phyloP scores from a whole-genome alignment of 2,797 vertebrate genomes.

The Cynodonichthys magdalenae region DNA sequence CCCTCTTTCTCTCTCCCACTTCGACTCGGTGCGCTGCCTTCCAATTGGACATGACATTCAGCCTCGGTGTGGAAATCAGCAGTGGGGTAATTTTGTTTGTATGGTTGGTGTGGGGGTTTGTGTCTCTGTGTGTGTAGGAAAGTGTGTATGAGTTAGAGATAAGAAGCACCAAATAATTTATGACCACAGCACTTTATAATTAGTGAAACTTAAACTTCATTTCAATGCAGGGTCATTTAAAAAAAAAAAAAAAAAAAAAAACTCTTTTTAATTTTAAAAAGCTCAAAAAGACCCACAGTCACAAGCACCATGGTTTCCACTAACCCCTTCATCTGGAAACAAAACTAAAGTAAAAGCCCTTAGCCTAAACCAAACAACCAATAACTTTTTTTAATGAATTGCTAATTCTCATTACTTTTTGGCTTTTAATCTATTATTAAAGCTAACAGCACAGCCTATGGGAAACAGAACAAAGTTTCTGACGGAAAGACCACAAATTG shows the following conservation, averaged over 20 bases:
- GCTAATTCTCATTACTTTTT: slow-evolving; percentile 65
- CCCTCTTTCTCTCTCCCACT: slow-evolving; percentile 8
- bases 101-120: slow-evolving; percentile 36
- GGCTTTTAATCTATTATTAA: slow-evolving; percentile 62
- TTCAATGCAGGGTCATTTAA: slow-evolving; percentile 70
- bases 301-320: slow-evolving; percentile 24
- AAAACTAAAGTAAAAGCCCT: slow-evolving; percentile 44
- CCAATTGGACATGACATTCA: slow-evolving; percentile 54
- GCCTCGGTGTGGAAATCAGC: slow-evolving; percentile 62
- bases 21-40: slow-evolving; percentile 20
- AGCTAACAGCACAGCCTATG: slow-evolving; percentile 26
- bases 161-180: slow-evolving; percentile 72
- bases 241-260: no score
- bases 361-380: slow-evolving; percentile 49
- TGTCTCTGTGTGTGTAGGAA: slow-evolving; percentile 39
- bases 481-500: slow-evolving; percentile 32
- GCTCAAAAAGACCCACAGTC: slow-evolving; percentile 41
- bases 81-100: slow-evolving; percentile 70
- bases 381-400: slow-evolving; percentile 63
- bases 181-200: slow-evolving; percentile 76
- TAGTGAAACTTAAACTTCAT: slow-evolving; percentile 79
- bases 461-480: slow-evolving; percentile 33
- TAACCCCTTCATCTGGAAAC: slow-evolving; percentile 20
- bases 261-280: no score
- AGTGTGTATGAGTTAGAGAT: slow-evolving; percentile 49